Percentiles rank a stretch among this genome's conserved stretches.
Evolutionary conservation across 2,797 vertebrate species (phyloP).

Genomic region (Pempheris klunzingeri): DNA sequence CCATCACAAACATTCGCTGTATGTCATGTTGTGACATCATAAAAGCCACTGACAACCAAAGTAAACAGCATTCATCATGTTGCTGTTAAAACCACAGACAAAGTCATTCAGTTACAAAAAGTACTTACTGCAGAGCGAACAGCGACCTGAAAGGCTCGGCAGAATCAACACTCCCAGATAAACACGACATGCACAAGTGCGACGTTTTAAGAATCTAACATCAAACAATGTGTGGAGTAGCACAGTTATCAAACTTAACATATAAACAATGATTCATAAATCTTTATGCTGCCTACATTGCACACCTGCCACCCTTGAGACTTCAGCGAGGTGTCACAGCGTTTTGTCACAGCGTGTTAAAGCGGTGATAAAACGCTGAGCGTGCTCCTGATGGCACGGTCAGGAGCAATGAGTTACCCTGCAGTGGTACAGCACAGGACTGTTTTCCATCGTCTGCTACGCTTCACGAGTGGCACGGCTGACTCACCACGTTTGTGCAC

Average conservation of each 20-base stretch:
- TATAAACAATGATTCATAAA: constrained; percentile 6
- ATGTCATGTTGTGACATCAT: not conserved
- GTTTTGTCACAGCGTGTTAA: not conserved
- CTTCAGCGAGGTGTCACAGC: not conserved
- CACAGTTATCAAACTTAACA: not conserved
- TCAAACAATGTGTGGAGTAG: not conserved
- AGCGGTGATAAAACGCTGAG: constrained; percentile 13
- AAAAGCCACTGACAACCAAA: constrained; percentile 1
- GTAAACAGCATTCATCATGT: constrained; percentile 21
- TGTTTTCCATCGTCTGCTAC: constrained; percentile 1
- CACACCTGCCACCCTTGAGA: constrained; percentile 1
- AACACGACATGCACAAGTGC: not conserved
- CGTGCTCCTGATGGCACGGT: not conserved
- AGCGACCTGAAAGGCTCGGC: constrained; percentile 6
- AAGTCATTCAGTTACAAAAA: not conserved
- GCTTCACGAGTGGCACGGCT: constrained; percentile 35
- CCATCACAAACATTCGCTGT: not conserved
- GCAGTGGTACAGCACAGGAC: constrained; percentile 19
- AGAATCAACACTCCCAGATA: constrained; percentile 17
- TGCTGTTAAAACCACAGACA: not conserved
- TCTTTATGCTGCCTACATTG: not conserved
- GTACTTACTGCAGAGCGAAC: not conserved
- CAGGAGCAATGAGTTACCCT: constrained; percentile 21
- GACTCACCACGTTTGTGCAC: constrained; percentile 10
- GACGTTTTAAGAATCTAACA: no score